Evolutionary conservation across 2,113 vertebrate species (phyloP).

Genomic region (Hirundichthys speculiger): DNA sequence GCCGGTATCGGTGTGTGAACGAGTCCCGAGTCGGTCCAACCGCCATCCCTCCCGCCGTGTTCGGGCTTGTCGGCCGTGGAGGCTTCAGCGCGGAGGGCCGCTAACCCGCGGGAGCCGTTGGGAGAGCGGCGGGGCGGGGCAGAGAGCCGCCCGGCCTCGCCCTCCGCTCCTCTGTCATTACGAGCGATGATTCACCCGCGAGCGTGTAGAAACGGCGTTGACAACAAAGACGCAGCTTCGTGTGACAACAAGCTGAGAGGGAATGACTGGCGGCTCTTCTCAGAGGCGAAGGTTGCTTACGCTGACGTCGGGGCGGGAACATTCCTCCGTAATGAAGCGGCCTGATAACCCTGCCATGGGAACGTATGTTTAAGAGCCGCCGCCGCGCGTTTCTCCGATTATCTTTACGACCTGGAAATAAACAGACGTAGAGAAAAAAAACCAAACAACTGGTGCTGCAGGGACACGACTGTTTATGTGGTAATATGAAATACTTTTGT

Average conservation of each 20-base stretch:
- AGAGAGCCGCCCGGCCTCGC: slow-evolving; percentile 26
- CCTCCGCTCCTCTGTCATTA: slow-evolving; percentile 3
- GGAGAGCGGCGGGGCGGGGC: slow-evolving; percentile 37
- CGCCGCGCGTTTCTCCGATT: too few relatives aligned
- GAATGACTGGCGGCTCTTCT: slow-evolving; percentile 30
- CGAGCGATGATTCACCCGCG: slow-evolving; percentile 66
- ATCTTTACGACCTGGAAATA: background rate
- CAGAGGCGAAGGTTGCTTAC: slow-evolving; percentile 13
- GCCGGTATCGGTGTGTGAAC: slow-evolving; percentile 10
- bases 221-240: slow-evolving; percentile 35
- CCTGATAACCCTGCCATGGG: slow-evolving; percentile 17
- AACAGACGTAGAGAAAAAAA: too few relatives aligned
- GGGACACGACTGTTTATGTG: too few relatives aligned
- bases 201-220: slow-evolving; percentile 65
- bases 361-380: background rate
- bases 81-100: slow-evolving; percentile 9
- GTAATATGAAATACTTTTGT: too few relatives aligned
- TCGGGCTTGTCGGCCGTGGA: slow-evolving; percentile 44
- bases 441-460: too few relatives aligned
- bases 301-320: slow-evolving; percentile 10
- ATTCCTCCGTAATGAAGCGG: slow-evolving; percentile 36
- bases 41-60: slow-evolving; percentile 36
- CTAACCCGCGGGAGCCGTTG: slow-evolving; percentile 43
- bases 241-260: slow-evolving; percentile 55
- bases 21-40: background rate